Base-by-base conservation (phyloP, 2,888 invertebrate genomes). In the Morpho deidamia region DNA sequence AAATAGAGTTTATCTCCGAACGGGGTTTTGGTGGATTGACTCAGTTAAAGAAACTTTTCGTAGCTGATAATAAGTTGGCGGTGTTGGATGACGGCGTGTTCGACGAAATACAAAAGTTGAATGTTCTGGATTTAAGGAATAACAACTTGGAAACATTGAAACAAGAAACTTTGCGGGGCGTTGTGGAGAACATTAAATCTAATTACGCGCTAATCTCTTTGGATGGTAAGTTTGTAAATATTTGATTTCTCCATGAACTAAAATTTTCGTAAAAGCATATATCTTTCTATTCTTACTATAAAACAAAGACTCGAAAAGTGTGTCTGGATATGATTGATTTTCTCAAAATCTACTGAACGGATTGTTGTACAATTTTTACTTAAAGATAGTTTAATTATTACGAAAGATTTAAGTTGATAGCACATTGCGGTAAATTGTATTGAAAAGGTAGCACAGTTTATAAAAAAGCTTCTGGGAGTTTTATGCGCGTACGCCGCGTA, bases 91-190 rank as follows among this genome's bases (percentile, higher is more conserved):
- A 93, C 55, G 93, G 94, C 44, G 91, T 95, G 56, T 91, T 96
- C 65, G 91, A 91, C 58, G 94, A 94, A 56, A 92, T 94, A 48
- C 92, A 93, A 51, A 92, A 92, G 67, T 90, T 96, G 64, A 91
- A 92, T 74, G 92, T 93, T 74, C 90, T 96, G 72, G 95, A 96
- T 83, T 90, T 96, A 64, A 92, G 94, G 72, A 92, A 93, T 69
- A 96, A 96, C 83, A 87, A 91, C 61, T 91, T 96, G 72, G 93
- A 93, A 76, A 95, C 95, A 53, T 84, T 96, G 71, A 93, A 93
- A 62, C 92, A 92, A 76, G 94, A 94, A 73, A 93, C 94, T 65
- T 86, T 95, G 62, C 91, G 92, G 71, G 94, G 94, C 64, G 91
- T 95, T 78, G 85, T 94, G 73, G 93, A 93, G 73, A 95, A 94